phyloP scores from a whole-genome alignment of 2,888 invertebrate genomes.

The Clunio marinus region DNA sequence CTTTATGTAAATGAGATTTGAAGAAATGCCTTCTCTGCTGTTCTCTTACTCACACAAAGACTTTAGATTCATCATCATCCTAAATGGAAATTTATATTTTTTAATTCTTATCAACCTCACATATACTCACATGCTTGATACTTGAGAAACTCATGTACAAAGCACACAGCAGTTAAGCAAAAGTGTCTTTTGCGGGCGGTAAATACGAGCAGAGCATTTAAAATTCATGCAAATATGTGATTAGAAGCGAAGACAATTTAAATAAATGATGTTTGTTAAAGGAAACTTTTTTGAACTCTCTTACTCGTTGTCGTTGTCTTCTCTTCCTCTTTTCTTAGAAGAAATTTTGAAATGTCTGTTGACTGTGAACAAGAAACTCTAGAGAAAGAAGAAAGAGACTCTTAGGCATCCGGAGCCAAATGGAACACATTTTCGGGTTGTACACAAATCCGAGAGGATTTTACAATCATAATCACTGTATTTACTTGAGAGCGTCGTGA shows the following conservation, averaged over 20 bases:
- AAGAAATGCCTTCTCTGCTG: no score
- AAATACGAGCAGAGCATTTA: not conserved
- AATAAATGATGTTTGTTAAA: conserved; percentile 36
- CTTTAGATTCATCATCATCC: no score
- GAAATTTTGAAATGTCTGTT: not conserved
- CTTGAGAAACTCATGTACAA: not conserved
- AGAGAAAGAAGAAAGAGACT: not conserved
- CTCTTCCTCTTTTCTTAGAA: not conserved
- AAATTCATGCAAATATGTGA: conserved; percentile 21
- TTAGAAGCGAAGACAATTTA: conserved; percentile 27
- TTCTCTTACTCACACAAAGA: no score
- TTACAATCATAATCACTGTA: conserved; percentile 37
- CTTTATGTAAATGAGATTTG: conserved; percentile 33
- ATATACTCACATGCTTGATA: not conserved
- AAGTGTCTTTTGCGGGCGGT: not conserved
- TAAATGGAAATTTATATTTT: no score
- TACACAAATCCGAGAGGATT: conserved; percentile 35
- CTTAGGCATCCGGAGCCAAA: not conserved
- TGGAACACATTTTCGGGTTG: conserved; percentile 28
- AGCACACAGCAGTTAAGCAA: not conserved
- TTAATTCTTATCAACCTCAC: not conserved
- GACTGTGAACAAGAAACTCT: not conserved
- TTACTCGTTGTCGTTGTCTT: not conserved
- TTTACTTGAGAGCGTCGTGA: conserved; percentile 28
- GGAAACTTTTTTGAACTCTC: not conserved